Percentiles rank a stretch among this genome's conserved stretches.
Evolutionary conservation across 2,113 vertebrate species (phyloP).

Genomic region (Lepus americanus): DNA sequence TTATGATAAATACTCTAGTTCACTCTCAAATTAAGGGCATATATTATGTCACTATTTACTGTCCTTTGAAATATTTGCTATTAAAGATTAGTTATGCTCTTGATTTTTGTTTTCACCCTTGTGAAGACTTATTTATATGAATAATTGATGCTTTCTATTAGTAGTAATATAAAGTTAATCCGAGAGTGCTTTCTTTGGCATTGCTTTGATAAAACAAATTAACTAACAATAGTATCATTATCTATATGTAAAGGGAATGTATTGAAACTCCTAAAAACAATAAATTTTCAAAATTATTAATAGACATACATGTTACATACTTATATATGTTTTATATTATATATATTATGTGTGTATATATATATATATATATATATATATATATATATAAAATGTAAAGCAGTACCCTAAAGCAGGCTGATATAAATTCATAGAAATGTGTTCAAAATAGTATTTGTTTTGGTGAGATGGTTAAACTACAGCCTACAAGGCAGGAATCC

Average conservation of each 20-base stretch:
- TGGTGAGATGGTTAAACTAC: no score
- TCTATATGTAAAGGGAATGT: neutral
- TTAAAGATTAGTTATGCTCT: neutral
- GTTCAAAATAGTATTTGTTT: slow-evolving; percentile 18
- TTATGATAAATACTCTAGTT: slow-evolving; percentile 10
- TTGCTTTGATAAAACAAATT: slow-evolving; percentile 49
- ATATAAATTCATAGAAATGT: neutral
- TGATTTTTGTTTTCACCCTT: neutral
- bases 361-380: neutral
- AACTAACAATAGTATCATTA: neutral
- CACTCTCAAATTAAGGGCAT: neutral
- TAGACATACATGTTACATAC: no score
- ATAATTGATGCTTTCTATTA: neutral
- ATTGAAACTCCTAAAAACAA: neutral
- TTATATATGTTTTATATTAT: no score
- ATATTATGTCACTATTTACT: neutral
- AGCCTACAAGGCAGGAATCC: no score
- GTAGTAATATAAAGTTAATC: neutral
- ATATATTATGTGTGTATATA: neutral
- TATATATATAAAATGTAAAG: neutral
- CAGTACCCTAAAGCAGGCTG: neutral
- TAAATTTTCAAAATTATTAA: slow-evolving; percentile 36
- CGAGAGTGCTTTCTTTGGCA: neutral
- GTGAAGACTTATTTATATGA: neutral
- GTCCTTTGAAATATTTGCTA: neutral